Conservation (phyloP, 2,797 vertebrate genomes). For the Epinephelus awoara region DNA sequence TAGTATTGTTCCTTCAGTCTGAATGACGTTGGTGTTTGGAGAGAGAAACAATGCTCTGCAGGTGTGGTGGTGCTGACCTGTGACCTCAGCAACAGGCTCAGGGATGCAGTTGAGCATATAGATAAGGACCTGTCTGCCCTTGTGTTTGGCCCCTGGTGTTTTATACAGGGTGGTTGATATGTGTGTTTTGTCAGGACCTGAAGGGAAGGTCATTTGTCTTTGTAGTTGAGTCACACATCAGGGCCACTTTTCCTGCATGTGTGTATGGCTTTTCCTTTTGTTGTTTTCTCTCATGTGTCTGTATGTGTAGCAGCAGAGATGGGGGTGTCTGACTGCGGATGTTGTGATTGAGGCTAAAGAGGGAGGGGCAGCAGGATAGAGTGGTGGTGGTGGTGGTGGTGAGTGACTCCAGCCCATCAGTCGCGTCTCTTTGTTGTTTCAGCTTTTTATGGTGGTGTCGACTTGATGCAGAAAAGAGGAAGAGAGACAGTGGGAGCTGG, state of each 20-base stretch:
- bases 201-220: slow-evolving; percentile 54
- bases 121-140: slow-evolving; percentile 45
- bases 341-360: slow-evolving; percentile 61
- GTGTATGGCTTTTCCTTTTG: not conserved
- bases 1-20: not conserved
- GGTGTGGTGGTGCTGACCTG: slow-evolving; percentile 45
- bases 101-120: slow-evolving; percentile 49
- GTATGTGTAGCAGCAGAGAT: slow-evolving; percentile 19
- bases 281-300: not conserved
- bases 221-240: slow-evolving; percentile 35
- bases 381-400: slow-evolving; percentile 7
- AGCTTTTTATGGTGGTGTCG: slow-evolving; percentile 60
- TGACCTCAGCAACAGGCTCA: slow-evolving; percentile 67
- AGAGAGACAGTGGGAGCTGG: not conserved
- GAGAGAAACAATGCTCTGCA: not conserved
- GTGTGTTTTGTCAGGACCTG: slow-evolving; percentile 40
- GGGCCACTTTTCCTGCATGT: slow-evolving; percentile 37
- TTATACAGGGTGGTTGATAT: slow-evolving; percentile 11
- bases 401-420: slow-evolving; percentile 45
- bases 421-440: slow-evolving; percentile 64
- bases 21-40: not conserved
- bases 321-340: slow-evolving; percentile 38
- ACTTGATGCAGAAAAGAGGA: slow-evolving; percentile 32
- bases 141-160: slow-evolving; percentile 22
- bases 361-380: slow-evolving; percentile 43